phyloP scores from a whole-genome alignment of 2,797 vertebrate genomes.

The Sciaenops ocellatus region DNA sequence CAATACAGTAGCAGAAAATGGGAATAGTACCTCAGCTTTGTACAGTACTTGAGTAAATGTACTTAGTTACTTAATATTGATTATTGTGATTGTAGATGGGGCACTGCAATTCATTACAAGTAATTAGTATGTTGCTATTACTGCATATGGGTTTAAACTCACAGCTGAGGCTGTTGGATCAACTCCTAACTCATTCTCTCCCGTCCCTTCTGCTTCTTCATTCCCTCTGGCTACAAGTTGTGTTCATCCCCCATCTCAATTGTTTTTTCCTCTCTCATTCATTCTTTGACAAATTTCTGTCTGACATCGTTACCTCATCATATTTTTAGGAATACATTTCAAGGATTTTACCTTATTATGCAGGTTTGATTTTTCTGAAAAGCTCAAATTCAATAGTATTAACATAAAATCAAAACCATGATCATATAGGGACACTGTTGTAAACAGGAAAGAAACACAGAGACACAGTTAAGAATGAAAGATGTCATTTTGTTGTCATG shows the following conservation, averaged over 20 bases:
- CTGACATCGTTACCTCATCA: background rate
- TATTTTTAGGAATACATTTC: background rate
- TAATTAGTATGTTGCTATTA: conserved; percentile 43
- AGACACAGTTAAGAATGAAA: background rate
- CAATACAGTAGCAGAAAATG: too few relatives aligned
- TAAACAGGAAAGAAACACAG: background rate
- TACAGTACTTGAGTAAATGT: too few relatives aligned
- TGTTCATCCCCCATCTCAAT: conserved; percentile 28
- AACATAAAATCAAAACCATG: background rate
- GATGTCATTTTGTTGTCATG: background rate
- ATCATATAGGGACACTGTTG: background rate
- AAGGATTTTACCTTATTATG: background rate
- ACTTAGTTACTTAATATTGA: background rate
- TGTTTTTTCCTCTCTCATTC: conserved; percentile 15
- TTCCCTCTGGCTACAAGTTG: conserved; percentile 53
- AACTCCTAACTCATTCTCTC: conserved; percentile 50
- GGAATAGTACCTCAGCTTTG: too few relatives aligned
- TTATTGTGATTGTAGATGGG: conserved; percentile 38
- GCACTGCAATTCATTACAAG: conserved; percentile 24
- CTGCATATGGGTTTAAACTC: conserved; percentile 62
- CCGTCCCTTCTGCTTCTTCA: conserved; percentile 52
- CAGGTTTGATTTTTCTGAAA: background rate
- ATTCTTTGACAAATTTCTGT: conserved; percentile 18
- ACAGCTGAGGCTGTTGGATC: conserved; percentile 61
- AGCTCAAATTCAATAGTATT: background rate